These are phyloP conservation scores for Embiotoca jacksoni DNA, from an alignment of 2,113 vertebrate species.

Conservation along the genomic window DNA sequence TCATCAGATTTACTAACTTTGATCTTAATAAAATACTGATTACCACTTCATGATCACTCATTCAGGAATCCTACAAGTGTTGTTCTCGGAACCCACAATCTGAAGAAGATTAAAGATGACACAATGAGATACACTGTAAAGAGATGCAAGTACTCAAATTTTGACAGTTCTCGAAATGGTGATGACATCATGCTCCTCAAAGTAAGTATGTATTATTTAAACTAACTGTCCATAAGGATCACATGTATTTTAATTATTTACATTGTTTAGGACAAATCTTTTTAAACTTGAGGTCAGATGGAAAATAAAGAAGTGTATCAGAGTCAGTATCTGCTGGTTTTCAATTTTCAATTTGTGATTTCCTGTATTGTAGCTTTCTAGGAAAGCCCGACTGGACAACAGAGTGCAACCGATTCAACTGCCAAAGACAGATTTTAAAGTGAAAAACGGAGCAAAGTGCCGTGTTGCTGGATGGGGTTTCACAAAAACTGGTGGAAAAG, in stretches of 20 bases:
- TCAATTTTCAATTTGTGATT: no score
- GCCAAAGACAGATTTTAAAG: background rate
- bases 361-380: no score
- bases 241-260: no score
- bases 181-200: slow-evolving; percentile 83
- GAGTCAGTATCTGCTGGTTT: no score
- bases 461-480: slow-evolving; percentile 78
- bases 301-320: no score
- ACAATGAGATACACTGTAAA: slow-evolving; percentile 43
- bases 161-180: rapidly evolving
- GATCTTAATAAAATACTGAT: background rate
- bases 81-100: slow-evolving; percentile 74
- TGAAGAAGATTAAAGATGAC: slow-evolving; percentile 29
- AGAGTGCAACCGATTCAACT: slow-evolving; percentile 30
- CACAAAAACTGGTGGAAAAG: background rate
- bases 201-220: slow-evolving; percentile 53
- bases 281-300: no score
- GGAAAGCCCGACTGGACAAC: no score
- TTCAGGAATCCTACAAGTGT: slow-evolving; percentile 52
- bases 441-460: slow-evolving; percentile 50
- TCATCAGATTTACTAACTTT: no score
- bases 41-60: background rate
- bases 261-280: no score
- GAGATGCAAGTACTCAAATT: slow-evolving; percentile 42
- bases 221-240: no score